Conservation (phyloP, 2,888 invertebrate species). For the Strigamia transsilvanica region DNA sequence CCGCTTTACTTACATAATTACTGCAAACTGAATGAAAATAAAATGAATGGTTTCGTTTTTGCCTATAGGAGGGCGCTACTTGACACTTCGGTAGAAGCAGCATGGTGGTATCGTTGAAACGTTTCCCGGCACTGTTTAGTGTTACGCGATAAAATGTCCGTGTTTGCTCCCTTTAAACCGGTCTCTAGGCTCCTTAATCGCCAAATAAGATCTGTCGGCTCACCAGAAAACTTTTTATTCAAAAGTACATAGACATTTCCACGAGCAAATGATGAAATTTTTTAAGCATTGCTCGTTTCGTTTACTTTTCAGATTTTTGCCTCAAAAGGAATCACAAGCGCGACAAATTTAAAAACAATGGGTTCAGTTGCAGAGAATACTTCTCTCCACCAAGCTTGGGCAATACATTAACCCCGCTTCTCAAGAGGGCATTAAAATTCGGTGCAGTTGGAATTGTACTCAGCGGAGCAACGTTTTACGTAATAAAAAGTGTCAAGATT, state of each 20-base stretch:
- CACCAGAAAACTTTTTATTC: not conserved
- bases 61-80: not conserved
- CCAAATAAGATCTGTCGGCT: not conserved
- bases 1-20: too few relatives aligned
- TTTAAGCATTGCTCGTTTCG: not conserved
- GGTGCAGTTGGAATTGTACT: not conserved
- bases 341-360: not conserved
- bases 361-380: not conserved
- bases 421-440: not conserved
- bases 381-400: not conserved
- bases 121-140: not conserved
- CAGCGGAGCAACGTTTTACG: not conserved
- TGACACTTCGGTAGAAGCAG: not conserved
- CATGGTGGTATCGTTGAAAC: constrained; percentile 22
- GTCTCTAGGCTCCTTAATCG: not conserved
- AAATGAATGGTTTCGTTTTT: not conserved
- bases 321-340: not conserved
- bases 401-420: not conserved
- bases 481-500: not conserved
- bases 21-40: not conserved
- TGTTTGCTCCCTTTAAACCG: not conserved
- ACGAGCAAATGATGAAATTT: not conserved
- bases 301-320: not conserved
- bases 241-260: not conserved
- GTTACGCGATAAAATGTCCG: constrained; percentile 10